A percentile compares a stretch with the other conserved stretches of the same genome.
Evolutionary conservation across 2,888 invertebrate species (phyloP).

Genomic region (Trachelus stipa): DNA sequence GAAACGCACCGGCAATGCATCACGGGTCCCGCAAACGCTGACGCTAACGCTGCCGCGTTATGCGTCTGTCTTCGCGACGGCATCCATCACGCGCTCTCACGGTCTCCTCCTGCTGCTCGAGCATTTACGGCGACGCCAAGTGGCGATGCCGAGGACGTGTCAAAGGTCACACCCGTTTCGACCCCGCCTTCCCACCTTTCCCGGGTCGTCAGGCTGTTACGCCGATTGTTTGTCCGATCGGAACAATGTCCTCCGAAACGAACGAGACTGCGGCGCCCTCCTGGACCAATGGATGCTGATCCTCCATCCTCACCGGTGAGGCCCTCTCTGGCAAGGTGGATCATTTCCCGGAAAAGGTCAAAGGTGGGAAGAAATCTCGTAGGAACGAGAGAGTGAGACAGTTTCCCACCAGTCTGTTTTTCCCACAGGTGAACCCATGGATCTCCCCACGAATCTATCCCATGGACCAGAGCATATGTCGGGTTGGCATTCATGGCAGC

Average conservation of each 20-base stretch:
- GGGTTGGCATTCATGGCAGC: neutral
- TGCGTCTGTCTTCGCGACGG: conserved; percentile 13
- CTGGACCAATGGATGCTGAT: neutral
- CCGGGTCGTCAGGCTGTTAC: neutral
- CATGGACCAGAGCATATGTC: conserved; percentile 34
- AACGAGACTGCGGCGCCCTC: neutral
- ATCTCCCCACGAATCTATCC: conserved; percentile 26
- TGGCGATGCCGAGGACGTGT: neutral
- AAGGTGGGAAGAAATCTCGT: conserved; percentile 8
- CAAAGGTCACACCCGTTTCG: neutral
- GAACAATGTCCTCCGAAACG: neutral
- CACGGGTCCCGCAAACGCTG: conserved; percentile 23
- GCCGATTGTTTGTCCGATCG: neutral
- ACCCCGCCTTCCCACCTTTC: neutral
- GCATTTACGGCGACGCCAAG: neutral
- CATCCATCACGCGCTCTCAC: conserved; percentile 10
- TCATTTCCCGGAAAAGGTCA: neutral
- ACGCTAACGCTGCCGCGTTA: conserved; percentile 12
- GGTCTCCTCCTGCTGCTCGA: neutral
- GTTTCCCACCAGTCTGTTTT: conserved; percentile 38
- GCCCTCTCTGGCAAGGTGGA: neutral
- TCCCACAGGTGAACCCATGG: conserved; percentile 38
- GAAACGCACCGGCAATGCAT: conserved; percentile 47
- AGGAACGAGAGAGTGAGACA: conserved; percentile 23
- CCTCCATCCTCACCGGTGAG: neutral